Base-by-base conservation (phyloP, 2,888 invertebrate species). In the Adelognathus sp. region DNA sequence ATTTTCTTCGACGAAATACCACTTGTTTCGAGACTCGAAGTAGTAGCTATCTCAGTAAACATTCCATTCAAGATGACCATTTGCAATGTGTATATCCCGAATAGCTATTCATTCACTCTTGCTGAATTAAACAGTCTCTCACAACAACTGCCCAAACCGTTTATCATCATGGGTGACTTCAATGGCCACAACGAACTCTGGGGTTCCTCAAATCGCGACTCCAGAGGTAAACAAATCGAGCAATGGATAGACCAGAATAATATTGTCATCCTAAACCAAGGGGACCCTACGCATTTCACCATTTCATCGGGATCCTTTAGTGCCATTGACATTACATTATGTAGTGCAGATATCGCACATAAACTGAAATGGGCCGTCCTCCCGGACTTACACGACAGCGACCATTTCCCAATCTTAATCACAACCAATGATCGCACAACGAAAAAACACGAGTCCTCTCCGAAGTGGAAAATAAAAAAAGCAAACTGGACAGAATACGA, bases 341-440 rank as follows among this genome's bases (percentile, higher is more conserved):
- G 31, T 14, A 36, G 31, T 36, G 46, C 56, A n/a, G 54, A 44
- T 33, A 7, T 66, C 2, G 50, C 58, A 1, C 11, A n/a, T 16
- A 9, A 36, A 16, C 7, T 78, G 7, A 41, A 63, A 5, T 78
- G 60, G 67, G 14, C 9, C 21, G 60, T 41, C 1, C 9, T 46
- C 1, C 18, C 39, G 2, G 52, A 73, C 5, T 29, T 44, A 0
- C 24, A 80, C 29, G 76, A 72, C 14, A 80, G 79, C 27, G 76
- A 83, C 21, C 83, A 81, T 21, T 83, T 58, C 44, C 80, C 80
- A 6, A 78, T 81, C 3, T 52, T 63, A n/a, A 76, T 76, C 4
- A 54, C 36, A 18, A 36, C 31, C 9, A 60, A 31, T 9, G 16
- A 1, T 6, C 33, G 33, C 6, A 3, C 39, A 7, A 7, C 4